Evolutionary conservation across 2,113 vertebrate species (phyloP).

Genomic region (Heterotis niloticus): DNA sequence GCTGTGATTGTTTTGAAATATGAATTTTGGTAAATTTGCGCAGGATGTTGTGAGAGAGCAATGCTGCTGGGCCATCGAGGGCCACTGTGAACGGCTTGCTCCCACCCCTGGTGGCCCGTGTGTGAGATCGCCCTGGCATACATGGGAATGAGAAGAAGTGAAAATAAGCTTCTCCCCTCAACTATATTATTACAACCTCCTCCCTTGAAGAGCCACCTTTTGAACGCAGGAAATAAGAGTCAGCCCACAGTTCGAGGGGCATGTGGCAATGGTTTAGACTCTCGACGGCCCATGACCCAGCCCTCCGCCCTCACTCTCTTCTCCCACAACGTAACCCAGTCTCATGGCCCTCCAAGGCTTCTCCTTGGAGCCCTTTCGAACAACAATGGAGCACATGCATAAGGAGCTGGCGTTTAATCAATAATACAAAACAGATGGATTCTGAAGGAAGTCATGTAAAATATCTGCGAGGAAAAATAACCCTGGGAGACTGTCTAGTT

Average conservation of each 20-base stretch:
- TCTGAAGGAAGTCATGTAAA: constrained; percentile 66
- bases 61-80: neutral
- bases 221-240: constrained; percentile 86
- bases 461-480: constrained; percentile 82
- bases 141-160: constrained; percentile 62
- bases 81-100: neutral
- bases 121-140: constrained; percentile 43
- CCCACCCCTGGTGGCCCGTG: neutral
- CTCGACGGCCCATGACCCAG: constrained; percentile 50
- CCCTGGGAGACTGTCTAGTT: constrained; percentile 68
- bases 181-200: constrained; percentile 75
- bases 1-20: too few relatives aligned
- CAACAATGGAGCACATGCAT: constrained; percentile 48
- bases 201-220: constrained; percentile 67
- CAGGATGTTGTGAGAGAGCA: neutral
- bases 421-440: constrained; percentile 76
- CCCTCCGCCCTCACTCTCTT: constrained; percentile 43
- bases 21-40: too few relatives aligned
- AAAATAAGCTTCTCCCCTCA: constrained; percentile 72
- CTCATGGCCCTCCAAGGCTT: constrained; percentile 67
- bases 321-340: constrained; percentile 53
- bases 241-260: constrained; percentile 72
- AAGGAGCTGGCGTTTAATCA: constrained; percentile 61
- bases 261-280: constrained; percentile 79
- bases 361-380: constrained; percentile 44